These are phyloP conservation scores for Platyscapa corneri DNA, from an alignment of 1,140 invertebrate genomes.

Conservation along the genomic window DNA sequence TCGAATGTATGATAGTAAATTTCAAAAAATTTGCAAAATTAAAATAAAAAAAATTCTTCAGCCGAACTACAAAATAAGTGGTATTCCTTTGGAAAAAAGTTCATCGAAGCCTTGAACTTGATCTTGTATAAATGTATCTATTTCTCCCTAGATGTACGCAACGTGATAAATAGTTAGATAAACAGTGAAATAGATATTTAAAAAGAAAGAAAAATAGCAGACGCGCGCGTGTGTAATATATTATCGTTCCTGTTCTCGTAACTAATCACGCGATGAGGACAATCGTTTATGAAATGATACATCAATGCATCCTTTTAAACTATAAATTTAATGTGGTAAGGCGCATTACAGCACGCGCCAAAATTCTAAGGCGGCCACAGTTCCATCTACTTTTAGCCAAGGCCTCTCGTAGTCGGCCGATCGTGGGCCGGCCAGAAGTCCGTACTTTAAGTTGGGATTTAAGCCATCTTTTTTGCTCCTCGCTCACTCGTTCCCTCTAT, in stretches of 20 bases:
- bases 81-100: neutral
- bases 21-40: neutral
- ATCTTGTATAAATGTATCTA: neutral
- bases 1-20: neutral
- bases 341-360: neutral
- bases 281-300: neutral
- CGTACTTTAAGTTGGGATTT: conserved; percentile 55
- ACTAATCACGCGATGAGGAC: neutral
- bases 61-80: neutral
- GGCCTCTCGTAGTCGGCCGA: conserved; percentile 58
- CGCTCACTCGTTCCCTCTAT: neutral
- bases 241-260: neutral
- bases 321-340: neutral
- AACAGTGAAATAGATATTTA: neutral
- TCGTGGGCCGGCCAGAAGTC: conserved; percentile 59
- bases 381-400: conserved; percentile 73
- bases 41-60: neutral
- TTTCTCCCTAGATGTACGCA: neutral
- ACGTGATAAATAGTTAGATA: neutral
- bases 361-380: conserved; percentile 33
- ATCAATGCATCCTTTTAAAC: neutral
- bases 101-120: conserved; percentile 25
- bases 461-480: conserved; percentile 50
- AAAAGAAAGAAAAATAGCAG: neutral
- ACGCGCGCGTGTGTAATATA: neutral